A percentile compares a stretch with the other conserved stretches of the same genome.
Conservation (phyloP, 2,113 vertebrate species). For the Hypocryptadius cinnamomeus region DNA sequence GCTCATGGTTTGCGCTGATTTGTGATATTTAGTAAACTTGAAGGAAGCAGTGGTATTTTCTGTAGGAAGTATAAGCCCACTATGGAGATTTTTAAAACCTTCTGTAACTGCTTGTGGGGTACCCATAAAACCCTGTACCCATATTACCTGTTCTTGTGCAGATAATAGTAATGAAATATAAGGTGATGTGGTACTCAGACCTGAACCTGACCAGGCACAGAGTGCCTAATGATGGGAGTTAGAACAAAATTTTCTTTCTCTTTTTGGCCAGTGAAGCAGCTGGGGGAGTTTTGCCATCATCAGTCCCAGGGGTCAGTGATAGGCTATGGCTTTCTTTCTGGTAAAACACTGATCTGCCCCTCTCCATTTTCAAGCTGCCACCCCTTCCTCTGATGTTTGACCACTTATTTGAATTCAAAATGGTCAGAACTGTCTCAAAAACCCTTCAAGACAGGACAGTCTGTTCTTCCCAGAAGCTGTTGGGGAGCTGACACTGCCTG, state of each 20-base stretch:
- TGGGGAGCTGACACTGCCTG: background rate
- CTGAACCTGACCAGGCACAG: background rate
- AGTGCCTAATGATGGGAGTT: background rate
- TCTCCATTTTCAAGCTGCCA: background rate
- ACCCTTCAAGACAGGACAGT: background rate
- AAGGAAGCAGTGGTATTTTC: background rate
- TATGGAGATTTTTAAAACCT: background rate
- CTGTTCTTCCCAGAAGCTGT: background rate
- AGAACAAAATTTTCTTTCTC: background rate
- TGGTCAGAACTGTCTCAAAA: background rate
- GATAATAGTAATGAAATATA: background rate
- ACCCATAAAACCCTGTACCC: background rate
- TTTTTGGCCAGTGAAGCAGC: background rate
- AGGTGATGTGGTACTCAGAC: background rate
- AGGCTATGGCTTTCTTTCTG: background rate
- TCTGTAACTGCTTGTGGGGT: background rate
- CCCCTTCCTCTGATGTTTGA: background rate
- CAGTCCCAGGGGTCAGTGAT: background rate
- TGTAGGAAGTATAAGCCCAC: background rate
- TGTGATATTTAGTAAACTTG: background rate
- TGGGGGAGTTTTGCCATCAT: background rate
- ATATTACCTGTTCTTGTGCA: background rate
- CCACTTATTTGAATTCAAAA: background rate
- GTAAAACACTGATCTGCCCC: background rate
- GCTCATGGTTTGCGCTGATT: background rate